phyloP scores from a whole-genome alignment of 2,888 invertebrate genomes.

The Ennomos quercinarius region DNA sequence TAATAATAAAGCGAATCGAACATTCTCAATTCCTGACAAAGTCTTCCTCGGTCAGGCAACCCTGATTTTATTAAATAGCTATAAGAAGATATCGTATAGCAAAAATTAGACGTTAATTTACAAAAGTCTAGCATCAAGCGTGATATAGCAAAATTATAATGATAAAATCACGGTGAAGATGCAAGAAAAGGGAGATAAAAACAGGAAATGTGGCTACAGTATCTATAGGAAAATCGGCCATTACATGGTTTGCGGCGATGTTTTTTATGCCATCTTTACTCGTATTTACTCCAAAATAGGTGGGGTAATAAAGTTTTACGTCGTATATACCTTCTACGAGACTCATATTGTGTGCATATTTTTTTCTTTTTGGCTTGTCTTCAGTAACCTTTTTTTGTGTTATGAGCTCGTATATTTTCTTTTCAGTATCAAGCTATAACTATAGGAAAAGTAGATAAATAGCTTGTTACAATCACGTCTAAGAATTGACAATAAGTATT shows the following conservation, averaged over 20 bases:
- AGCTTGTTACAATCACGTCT: no score
- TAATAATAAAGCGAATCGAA: no score
- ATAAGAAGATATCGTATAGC: no score
- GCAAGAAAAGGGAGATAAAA: conserved; percentile 44
- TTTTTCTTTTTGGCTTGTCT: conserved; percentile 1
- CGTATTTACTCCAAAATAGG: conserved; percentile 48
- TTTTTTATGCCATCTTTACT: conserved; percentile 51
- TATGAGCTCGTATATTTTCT: not conserved
- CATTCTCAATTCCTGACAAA: no score
- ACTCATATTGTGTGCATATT: conserved; percentile 21
- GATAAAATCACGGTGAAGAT: conserved; percentile 32
- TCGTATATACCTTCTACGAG: conserved; percentile 29
- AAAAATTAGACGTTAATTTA: conserved; percentile 4
- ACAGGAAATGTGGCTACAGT: conserved; percentile 47
- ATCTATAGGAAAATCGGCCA: conserved; percentile 48
- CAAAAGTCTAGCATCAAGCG: conserved; percentile 9
- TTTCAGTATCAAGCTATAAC: not conserved
- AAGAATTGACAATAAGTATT: no score
- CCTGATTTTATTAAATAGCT: no score
- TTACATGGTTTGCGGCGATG: conserved; percentile 49
- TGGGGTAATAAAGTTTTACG: conserved; percentile 49
- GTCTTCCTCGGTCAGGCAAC: no score
- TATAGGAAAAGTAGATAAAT: no score
- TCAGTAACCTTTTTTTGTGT: not conserved
- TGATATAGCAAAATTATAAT: conserved; percentile 11